Evolutionary conservation across 2,113 vertebrate species (phyloP).

Genomic region (Scomber japonicus): DNA sequence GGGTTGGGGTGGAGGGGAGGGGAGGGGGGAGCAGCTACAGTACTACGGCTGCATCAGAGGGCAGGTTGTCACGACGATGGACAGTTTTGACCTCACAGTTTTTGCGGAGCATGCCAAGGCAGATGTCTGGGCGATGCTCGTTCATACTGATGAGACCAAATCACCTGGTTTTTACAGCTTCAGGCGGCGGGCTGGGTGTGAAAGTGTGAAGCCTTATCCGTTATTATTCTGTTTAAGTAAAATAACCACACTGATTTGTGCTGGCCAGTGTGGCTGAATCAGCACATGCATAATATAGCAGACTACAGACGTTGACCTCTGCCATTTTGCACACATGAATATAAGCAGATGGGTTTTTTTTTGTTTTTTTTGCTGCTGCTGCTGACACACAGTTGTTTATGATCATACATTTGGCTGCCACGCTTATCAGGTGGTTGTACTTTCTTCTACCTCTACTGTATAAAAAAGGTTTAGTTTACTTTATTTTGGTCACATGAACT

Average conservation of each 20-base stretch:
- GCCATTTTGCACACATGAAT: constrained; percentile 16
- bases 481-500: too few relatives aligned
- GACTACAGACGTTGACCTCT: constrained; percentile 17
- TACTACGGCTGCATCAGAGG: constrained; percentile 8
- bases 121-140: constrained; percentile 17
- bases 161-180: neutral
- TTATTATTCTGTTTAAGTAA: constrained; percentile 6
- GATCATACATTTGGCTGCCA: neutral
- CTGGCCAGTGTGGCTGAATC: constrained; percentile 9
- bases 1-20: too few relatives aligned
- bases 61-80: constrained; percentile 40
- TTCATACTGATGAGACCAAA: constrained; percentile 21
- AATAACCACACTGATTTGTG: constrained; percentile 11
- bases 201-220: neutral
- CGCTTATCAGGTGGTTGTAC: neutral
- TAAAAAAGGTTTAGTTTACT: too few relatives aligned
- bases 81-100: constrained; percentile 30
- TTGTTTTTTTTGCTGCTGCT: neutral
- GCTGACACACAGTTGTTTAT: neutral
- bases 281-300: constrained; percentile 35
- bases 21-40: neutral
- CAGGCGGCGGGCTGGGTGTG: neutral
- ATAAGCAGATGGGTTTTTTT: neutral
- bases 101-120: constrained; percentile 22
- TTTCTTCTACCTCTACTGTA: neutral